Percentiles rank a stretch among this genome's conserved stretches.
phyloP scores from a whole-genome alignment of 1,140 invertebrate genomes.

The Diploscapter pachys region DNA sequence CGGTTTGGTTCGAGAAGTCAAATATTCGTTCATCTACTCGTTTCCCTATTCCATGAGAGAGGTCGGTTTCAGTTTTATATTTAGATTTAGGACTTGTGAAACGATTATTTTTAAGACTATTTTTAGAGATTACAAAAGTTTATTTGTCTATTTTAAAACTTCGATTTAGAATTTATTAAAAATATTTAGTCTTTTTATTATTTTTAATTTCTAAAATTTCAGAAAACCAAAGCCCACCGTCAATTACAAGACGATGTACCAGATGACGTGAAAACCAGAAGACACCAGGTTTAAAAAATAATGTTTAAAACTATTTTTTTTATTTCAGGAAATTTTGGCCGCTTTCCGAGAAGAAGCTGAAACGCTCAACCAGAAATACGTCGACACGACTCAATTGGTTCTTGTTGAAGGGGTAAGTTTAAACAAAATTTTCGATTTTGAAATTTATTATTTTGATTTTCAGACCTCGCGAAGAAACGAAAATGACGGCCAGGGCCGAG shows the following conservation, averaged over 20 bases:
- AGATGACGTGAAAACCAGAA: conserved; percentile 69
- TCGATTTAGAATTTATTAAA: too few relatives aligned
- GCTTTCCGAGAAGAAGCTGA: conserved; percentile 40
- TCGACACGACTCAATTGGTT: conserved; percentile 34
- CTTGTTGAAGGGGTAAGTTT: conserved; percentile 35
- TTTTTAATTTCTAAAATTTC: conserved; percentile 15
- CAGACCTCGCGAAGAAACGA: conserved; percentile 27
- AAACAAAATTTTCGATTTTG: not conserved
- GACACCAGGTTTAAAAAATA: conserved; percentile 56
- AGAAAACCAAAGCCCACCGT: conserved; percentile 86
- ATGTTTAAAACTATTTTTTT: too few relatives aligned
- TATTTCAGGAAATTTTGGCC: conserved; percentile 26
- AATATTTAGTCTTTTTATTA: too few relatives aligned
- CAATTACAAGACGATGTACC: conserved; percentile 79
- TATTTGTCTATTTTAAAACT: too few relatives aligned
- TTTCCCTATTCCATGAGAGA: conserved; percentile 93
- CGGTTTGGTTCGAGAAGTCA: conserved; percentile 74
- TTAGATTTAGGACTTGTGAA: too few relatives aligned
- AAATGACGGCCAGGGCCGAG: conserved; percentile 25
- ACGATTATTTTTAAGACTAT: too few relatives aligned
- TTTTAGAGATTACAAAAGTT: too few relatives aligned
- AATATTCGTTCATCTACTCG: conserved; percentile 78
- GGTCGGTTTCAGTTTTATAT: conserved; percentile 61
- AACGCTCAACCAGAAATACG: conserved; percentile 17
- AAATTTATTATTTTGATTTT: not conserved